Conservation (phyloP, 2,797 vertebrate genomes). For the Gymnocypris eckloni region DNA sequence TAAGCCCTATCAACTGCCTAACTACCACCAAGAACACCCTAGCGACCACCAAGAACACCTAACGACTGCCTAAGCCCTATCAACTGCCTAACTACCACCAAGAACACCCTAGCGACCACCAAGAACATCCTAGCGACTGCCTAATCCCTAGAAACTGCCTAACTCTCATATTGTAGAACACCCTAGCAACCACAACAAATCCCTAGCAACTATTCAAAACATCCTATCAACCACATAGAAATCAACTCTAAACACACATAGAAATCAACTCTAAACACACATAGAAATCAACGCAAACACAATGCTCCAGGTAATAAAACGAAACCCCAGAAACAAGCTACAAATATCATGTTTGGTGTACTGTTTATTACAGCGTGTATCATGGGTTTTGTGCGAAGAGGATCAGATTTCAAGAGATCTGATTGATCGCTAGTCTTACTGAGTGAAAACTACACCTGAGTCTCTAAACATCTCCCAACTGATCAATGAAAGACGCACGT, state of each 20-base stretch:
- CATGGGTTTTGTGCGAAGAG: background rate
- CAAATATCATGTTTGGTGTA: background rate
- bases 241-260: background rate
- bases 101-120: too few species aligned
- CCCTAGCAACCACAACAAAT: too few species aligned
- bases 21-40: too few species aligned
- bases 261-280: background rate
- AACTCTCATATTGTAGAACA: too few species aligned
- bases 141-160: too few species aligned
- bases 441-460: conserved; percentile 32
- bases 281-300: background rate
- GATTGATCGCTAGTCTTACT: background rate
- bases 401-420: background rate
- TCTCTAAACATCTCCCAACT: background rate
- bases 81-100: too few species aligned
- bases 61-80: too few species aligned
- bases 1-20: too few species aligned
- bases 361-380: background rate
- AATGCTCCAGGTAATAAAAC: background rate
- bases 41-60: too few species aligned
- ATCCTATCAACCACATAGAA: background rate
- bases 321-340: background rate
- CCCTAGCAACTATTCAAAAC: background rate
- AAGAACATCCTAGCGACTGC: too few species aligned
- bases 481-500: background rate